Evolutionary conservation across 2,888 invertebrate genomes (phyloP).

Genomic region (Criorhina ranunculi): DNA sequence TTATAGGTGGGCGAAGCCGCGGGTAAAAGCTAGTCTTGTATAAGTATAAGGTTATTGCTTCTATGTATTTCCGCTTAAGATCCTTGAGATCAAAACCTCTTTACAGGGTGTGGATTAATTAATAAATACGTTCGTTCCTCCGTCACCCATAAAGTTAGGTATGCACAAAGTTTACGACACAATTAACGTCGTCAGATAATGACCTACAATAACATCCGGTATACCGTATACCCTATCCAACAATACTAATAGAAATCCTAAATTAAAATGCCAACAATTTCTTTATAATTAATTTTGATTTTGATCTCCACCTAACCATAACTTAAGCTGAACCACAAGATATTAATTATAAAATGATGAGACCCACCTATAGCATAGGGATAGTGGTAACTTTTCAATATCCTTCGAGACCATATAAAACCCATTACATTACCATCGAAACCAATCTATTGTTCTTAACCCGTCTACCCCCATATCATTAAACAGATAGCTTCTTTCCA

Average conservation of each 20-base stretch:
- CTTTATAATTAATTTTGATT: constrained; percentile 4
- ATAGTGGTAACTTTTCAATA: background rate
- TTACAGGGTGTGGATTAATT: too few species aligned
- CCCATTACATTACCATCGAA: constrained; percentile 4
- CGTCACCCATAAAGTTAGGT: too few species aligned
- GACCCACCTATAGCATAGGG: background rate
- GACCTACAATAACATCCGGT: too few species aligned
- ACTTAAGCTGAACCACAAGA: background rate
- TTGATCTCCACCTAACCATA: background rate
- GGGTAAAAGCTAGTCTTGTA: too few species aligned
- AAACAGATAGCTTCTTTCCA: constrained; percentile 16
- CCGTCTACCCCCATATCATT: constrained; percentile 27
- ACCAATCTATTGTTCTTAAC: constrained; percentile 8
- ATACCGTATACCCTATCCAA: too few species aligned
- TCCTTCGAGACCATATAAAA: background rate
- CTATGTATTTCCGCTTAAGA: too few species aligned
- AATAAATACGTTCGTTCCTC: too few species aligned
- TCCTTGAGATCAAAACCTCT: too few species aligned
- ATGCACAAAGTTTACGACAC: too few species aligned
- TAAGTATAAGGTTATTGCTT: too few species aligned
- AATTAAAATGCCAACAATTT: constrained; percentile 1
- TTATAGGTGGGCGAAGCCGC: too few species aligned
- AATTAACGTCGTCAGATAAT: background rate
- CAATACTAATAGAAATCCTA: background rate
- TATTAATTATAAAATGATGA: constrained; percentile 15